These are phyloP conservation scores for Lucilia cuprina DNA, from an alignment of 1,140 invertebrate genomes.

Conservation along the genomic window DNA sequence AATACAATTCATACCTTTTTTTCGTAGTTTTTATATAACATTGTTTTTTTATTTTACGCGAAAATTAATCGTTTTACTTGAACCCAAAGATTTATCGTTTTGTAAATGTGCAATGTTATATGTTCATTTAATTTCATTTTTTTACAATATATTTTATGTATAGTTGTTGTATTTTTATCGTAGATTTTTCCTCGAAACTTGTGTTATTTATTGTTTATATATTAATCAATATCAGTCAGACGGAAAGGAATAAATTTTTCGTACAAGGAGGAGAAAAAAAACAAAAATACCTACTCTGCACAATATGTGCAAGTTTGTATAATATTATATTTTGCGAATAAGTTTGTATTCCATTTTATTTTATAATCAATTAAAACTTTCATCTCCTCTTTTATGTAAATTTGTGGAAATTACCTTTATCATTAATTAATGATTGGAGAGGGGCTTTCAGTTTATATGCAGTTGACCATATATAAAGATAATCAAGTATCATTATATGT, in stretches of 20 bases:
- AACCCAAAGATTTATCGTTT: constrained; percentile 35
- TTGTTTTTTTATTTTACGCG: constrained; percentile 14
- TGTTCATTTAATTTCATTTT: constrained; percentile 6
- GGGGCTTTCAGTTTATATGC: not conserved
- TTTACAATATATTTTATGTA: not conserved
- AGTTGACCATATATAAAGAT: not conserved
- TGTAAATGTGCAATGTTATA: constrained; percentile 31
- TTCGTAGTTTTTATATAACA: not conserved
- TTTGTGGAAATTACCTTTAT: constrained; percentile 13
- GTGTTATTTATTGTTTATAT: constrained; percentile 30
- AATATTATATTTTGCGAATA: not conserved
- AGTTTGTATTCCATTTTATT: not conserved
- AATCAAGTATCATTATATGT: constrained; percentile 6
- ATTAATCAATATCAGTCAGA: constrained; percentile 34
- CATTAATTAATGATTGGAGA: constrained; percentile 21
- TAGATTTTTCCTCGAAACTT: constrained; percentile 13
- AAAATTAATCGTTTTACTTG: constrained; percentile 34
- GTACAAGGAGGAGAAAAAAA: not conserved
- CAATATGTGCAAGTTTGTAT: not conserved
- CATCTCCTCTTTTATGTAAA: constrained; percentile 27
- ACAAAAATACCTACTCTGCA: not conserved
- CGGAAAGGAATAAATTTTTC: constrained; percentile 20
- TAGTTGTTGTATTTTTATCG: constrained; percentile 13
- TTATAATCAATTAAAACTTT: constrained; percentile 28
- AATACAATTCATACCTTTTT: not conserved